phyloP scores from a whole-genome alignment of 1,140 invertebrate genomes.

The Oppia nitens region DNA sequence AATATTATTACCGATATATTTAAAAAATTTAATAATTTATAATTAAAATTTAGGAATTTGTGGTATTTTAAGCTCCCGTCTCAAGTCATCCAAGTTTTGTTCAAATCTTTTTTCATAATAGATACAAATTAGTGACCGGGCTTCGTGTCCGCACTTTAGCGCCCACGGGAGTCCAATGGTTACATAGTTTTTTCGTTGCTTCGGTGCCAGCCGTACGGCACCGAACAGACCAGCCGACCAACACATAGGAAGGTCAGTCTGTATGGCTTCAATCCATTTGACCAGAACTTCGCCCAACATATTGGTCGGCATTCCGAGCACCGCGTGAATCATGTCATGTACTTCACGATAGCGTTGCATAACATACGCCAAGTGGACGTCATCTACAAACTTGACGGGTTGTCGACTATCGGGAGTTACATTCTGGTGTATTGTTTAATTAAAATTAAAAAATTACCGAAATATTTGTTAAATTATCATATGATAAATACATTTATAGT shows the following conservation, averaged over 20 bases:
- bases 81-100: constrained; percentile 59
- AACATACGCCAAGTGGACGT: constrained; percentile 78
- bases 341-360: constrained; percentile 92
- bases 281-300: constrained; percentile 71
- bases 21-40: neutral
- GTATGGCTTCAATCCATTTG: constrained; percentile 92
- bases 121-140: constrained; percentile 57
- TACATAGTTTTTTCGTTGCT: constrained; percentile 60
- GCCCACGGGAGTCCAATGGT: constrained; percentile 73
- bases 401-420: constrained; percentile 82
- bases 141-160: constrained; percentile 52
- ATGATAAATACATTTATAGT: constrained; percentile 36
- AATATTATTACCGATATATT: neutral
- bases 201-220: constrained; percentile 55
- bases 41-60: constrained; percentile 1
- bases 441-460: constrained; percentile 17
- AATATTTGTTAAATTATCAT: constrained; percentile 8
- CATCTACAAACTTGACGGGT: constrained; percentile 74
- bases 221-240: constrained; percentile 69
- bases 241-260: constrained; percentile 77
- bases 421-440: constrained; percentile 36
- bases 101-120: constrained; percentile 93
- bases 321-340: constrained; percentile 83
- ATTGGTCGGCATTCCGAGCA: constrained; percentile 81
- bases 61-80: constrained; percentile 33